Evolutionary conservation across 2,888 invertebrate species (phyloP), one percentile per base, ranked within the genome.

Genomic region (Anthoptus insignis): DNA sequence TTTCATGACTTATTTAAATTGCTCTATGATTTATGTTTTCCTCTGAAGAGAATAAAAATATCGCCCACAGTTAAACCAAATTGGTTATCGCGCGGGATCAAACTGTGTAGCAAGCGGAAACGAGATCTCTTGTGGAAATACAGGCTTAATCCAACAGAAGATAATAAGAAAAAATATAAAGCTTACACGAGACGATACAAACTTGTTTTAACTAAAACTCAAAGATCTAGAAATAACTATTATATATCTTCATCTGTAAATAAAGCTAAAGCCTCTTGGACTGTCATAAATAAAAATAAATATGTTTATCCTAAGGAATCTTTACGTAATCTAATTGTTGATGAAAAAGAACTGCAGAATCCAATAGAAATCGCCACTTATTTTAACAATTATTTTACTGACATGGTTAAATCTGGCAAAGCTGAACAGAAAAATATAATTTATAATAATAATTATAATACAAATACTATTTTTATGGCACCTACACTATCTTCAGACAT

Each of bases 41-140:
- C 50, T 16, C 1, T 16, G 0, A 50, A 50, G 16, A 29, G 29
- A 27, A 4, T 7, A 3, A 50, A 50, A 50, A 50, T 29, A 14
- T 4, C 2, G 1, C 8, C 4, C 7, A 29, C 22, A 29, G 16
- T 29, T 9, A 50, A 50, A 29, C 50, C 50, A 8, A 50, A 50
- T 16, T 50, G 50, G 50, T 3, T 50, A 14, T 16, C 50, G 8
- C 7, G 11, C 1, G 50, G 50, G 4, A 50, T 50, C 0, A 29
- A 9, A 16, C 2, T 11, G 16, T 29, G 50, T 9, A 29, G 50
- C 16, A 29, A 16, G 8, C 14, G 29, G 1, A 50, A 49, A 27
- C n/a, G 49, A 8, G 14, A 27, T 14, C 14, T 49, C 2, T 14
- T 49, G 24, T 49, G 49, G 49, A n/a, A 49, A 49, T 49, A 49